Evolutionary conservation across 2,113 vertebrate genomes (phyloP), one percentile per base, ranked within the genome.

Genomic region (Cololabis saira): DNA sequence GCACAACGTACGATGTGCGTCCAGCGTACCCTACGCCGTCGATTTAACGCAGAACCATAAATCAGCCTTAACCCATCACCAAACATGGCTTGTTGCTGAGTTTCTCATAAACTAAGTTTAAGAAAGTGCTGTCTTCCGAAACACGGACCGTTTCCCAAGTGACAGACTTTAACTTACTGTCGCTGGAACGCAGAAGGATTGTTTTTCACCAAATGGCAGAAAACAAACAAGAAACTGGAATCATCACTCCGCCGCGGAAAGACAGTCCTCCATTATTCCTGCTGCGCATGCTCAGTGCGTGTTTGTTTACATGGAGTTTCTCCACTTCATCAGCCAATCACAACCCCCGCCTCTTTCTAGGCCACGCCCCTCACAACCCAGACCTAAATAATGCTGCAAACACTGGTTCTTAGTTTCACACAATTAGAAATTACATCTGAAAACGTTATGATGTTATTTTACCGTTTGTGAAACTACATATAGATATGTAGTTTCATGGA

Each of bases 261-360:
- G 73, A 85, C 72, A 71, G 82, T 88, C 90, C 84, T 90, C 92
- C 92, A 93, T 94, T 93, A 85, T 71, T 89, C 30, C 75, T 70
- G 58, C 64, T 58, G 78, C 92, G 92, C 93, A 93, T 87, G 93
- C 92, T 48, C 87, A 91, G 78, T 90, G 18, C 68, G 57, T 55
- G 45, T 85, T 89, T 93, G 88, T 94, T 93, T 92, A 93, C 91
- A 91, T 74, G 48, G 90, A 42, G 86, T 91, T 83, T 78, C 68
- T 76, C 54, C 55, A 19, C n/a, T 16, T 12, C 11, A 0, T 1
- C 27, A 57, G 33, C 88, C 78, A 91, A 91, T 89, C 78, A 81
- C 24, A 63, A 52, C 12, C 44, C 43, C 33, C 14, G 17, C 2
- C 11, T n/a, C 22, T 12, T 22, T 12, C 8, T 22, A 54, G 53